These are phyloP conservation scores for Molothrus aeneus DNA, from an alignment of 2,797 vertebrate species.

Conservation along the genomic window DNA sequence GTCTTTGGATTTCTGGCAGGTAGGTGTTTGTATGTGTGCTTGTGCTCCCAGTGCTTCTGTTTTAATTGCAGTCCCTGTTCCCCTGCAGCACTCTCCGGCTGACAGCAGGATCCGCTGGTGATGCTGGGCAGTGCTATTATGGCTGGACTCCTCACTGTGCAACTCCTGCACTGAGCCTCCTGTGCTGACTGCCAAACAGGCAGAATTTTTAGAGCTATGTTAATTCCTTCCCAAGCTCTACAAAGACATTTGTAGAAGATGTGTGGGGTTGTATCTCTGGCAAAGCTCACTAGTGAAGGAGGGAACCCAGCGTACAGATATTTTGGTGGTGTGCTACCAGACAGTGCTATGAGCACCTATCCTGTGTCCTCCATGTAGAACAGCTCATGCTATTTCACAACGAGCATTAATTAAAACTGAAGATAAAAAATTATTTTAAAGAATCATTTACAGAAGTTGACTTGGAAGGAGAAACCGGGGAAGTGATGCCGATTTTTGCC, in stretches of 20 bases:
- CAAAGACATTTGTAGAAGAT: neutral
- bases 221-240: neutral
- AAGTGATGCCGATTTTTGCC: too few relatives aligned
- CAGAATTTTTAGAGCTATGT: neutral
- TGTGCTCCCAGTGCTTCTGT: neutral
- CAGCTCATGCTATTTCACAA: neutral
- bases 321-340: neutral
- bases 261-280: neutral
- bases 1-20: neutral
- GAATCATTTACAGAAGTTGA: neutral
- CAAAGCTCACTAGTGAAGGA: neutral
- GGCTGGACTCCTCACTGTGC: neutral
- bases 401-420: neutral
- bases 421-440: neutral
- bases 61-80: neutral
- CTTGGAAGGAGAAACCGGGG: neutral
- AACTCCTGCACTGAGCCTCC: neutral
- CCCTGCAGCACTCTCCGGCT: neutral
- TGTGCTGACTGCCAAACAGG: neutral
- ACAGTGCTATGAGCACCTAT: neutral
- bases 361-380: neutral
- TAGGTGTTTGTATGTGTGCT: neutral
- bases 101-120: neutral
- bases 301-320: neutral
- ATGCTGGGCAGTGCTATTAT: neutral